These are phyloP conservation scores for Tangara arthus DNA, from an alignment of 2,797 vertebrate species.

Conservation along the genomic window DNA sequence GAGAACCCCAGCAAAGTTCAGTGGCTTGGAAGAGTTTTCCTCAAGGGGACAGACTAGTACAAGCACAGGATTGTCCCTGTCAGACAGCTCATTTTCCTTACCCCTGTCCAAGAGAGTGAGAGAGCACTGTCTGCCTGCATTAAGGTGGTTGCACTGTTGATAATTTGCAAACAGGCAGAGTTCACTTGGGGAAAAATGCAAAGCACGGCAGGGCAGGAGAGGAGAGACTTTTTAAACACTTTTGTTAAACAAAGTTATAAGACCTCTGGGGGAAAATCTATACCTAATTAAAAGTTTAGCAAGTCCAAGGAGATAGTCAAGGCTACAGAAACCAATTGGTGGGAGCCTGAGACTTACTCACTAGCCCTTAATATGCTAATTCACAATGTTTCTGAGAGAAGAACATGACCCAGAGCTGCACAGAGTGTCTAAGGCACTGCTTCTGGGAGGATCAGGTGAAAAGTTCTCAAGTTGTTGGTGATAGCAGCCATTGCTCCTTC, in stretches of 20 bases:
- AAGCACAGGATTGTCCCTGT: background rate
- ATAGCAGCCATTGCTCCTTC: background rate
- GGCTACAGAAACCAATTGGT: background rate
- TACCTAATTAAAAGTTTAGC: background rate
- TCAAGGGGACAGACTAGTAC: background rate
- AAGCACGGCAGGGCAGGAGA: background rate
- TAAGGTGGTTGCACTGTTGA: background rate
- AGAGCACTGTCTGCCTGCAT: background rate
- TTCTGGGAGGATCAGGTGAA: background rate
- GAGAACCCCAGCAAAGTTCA: background rate
- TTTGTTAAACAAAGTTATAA: background rate
- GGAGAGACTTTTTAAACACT: background rate
- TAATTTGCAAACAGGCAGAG: background rate
- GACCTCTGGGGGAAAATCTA: background rate
- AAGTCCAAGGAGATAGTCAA: background rate
- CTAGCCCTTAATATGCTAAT: background rate
- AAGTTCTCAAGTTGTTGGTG: background rate
- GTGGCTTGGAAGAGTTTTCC: background rate
- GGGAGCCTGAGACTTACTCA: background rate
- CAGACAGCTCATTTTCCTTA: background rate
- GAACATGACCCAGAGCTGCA: background rate
- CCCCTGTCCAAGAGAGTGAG: background rate
- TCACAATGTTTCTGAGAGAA: background rate
- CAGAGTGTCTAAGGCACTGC: background rate
- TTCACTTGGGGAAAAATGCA: background rate